Evolutionary conservation across 2,113 vertebrate species (phyloP).

Genomic region (Caranx ignobilis): DNA sequence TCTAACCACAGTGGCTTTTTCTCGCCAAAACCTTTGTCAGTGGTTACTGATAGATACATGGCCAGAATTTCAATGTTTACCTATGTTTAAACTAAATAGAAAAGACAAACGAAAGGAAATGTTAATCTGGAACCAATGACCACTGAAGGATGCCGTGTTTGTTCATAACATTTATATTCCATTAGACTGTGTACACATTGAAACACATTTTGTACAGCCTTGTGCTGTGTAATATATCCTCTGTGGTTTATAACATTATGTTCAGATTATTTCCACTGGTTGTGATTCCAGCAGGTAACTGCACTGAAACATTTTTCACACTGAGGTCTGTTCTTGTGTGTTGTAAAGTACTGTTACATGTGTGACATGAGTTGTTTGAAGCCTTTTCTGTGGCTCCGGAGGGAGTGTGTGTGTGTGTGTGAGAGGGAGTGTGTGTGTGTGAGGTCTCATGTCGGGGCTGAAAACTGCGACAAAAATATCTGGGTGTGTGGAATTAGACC

Average conservation of each 20-base stretch:
- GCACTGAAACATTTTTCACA: background rate
- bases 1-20: slow-evolving; percentile 31
- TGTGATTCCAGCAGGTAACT: background rate
- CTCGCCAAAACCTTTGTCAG: slow-evolving; percentile 35
- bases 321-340: background rate
- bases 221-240: background rate
- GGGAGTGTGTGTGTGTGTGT: background rate
- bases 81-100: background rate
- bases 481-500: background rate
- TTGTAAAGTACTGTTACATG: background rate
- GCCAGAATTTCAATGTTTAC: slow-evolving; percentile 6
- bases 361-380: background rate
- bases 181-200: background rate
- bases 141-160: background rate
- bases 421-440: background rate
- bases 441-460: background rate
- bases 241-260: background rate
- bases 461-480: background rate
- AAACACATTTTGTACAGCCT: background rate
- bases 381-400: background rate
- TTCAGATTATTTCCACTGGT: background rate
- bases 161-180: background rate
- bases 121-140: background rate
- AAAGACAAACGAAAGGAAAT: background rate
- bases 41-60: slow-evolving; percentile 14